A percentile compares a stretch with the other conserved stretches of the same genome.
These are phyloP conservation scores for Syngnathus acus DNA, from an alignment of 2,797 vertebrate genomes.

Conservation along the genomic window DNA sequence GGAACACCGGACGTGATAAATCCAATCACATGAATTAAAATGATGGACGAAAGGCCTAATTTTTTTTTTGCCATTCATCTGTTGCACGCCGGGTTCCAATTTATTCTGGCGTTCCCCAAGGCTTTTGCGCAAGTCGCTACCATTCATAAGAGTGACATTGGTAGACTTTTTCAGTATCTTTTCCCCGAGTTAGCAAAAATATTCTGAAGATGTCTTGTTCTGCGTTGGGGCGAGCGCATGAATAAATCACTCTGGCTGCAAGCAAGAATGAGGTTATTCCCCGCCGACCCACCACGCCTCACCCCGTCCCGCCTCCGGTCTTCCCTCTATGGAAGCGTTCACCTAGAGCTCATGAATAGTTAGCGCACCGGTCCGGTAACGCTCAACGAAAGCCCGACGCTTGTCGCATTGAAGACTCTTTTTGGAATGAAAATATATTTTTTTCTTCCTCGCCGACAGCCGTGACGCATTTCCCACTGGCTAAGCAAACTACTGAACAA, in stretches of 20 bases:
- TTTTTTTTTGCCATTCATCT: too few relatives aligned
- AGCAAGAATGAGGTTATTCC: conserved; percentile 1
- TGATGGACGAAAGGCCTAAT: background rate
- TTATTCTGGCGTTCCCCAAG: too few relatives aligned
- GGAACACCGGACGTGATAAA: background rate
- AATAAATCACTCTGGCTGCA: conserved; percentile 22
- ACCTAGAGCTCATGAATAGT: conserved; percentile 11
- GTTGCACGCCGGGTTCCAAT: too few relatives aligned
- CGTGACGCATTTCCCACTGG: background rate
- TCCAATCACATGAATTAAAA: background rate
- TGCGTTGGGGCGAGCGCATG: conserved; percentile 9
- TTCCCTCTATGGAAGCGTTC: conserved; percentile 7
- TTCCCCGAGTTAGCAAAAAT: background rate
- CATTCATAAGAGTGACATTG: too few relatives aligned
- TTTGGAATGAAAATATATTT: conserved; percentile 10
- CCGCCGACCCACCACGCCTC: too few relatives aligned
- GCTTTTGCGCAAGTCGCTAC: too few relatives aligned
- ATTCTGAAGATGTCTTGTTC: conserved; percentile 2
- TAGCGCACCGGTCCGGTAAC: conserved; percentile 3
- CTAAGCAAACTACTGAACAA: background rate
- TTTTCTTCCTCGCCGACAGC: conserved; percentile 9
- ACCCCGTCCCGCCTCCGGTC: background rate
- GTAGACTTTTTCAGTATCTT: too few relatives aligned
- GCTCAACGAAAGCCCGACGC: conserved; percentile 9
- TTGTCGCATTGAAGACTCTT: background rate